A percentile compares a stretch with the other conserved stretches of the same genome.
phyloP scores from a whole-genome alignment of 2,797 vertebrate species.

The Enoplosus armatus region DNA sequence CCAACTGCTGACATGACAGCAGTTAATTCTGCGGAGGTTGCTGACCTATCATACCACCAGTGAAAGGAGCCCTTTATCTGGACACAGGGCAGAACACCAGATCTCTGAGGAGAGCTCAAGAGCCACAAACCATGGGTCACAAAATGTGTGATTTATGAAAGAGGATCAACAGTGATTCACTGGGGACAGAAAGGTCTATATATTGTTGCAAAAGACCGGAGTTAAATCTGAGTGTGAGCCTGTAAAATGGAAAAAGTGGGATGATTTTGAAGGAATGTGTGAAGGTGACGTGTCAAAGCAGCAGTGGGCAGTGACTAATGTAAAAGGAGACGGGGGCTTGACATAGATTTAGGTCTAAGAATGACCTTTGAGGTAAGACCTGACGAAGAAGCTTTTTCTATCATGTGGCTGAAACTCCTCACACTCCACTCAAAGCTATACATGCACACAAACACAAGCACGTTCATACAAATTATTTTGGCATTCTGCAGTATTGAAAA shows the following conservation, averaged over 20 bases:
- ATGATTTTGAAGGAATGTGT: constrained; percentile 24
- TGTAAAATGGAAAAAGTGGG: constrained; percentile 15
- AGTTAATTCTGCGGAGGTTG: constrained; percentile 46
- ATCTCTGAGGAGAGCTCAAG: constrained; percentile 53
- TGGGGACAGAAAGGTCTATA: constrained; percentile 34
- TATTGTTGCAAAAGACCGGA: constrained; percentile 18
- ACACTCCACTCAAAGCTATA: constrained; percentile 23
- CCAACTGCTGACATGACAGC: constrained; percentile 56
- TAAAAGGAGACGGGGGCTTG: constrained; percentile 1
- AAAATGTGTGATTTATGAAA: constrained; percentile 51
- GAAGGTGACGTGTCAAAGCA: constrained; percentile 25
- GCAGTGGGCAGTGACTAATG: constrained; percentile 25
- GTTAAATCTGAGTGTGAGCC: constrained; percentile 12
- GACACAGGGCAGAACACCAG: constrained; percentile 53
- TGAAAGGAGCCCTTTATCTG: constrained; percentile 67
- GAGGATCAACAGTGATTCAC: constrained; percentile 36
- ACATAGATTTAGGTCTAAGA: constrained; percentile 29
- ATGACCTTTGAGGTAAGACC: constrained; percentile 28
- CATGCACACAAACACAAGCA: constrained; percentile 17
- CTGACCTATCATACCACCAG: constrained; percentile 46
- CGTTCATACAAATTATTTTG: constrained; percentile 34
- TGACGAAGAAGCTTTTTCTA: background rate
- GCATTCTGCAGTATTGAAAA: constrained; percentile 42
- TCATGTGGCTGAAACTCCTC: constrained; percentile 13
- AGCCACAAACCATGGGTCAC: constrained; percentile 41